Evolutionary conservation across 2,113 vertebrate species (phyloP), one percentile per base, ranked within the genome.

Genomic region (Himantopus leucocephalus): DNA sequence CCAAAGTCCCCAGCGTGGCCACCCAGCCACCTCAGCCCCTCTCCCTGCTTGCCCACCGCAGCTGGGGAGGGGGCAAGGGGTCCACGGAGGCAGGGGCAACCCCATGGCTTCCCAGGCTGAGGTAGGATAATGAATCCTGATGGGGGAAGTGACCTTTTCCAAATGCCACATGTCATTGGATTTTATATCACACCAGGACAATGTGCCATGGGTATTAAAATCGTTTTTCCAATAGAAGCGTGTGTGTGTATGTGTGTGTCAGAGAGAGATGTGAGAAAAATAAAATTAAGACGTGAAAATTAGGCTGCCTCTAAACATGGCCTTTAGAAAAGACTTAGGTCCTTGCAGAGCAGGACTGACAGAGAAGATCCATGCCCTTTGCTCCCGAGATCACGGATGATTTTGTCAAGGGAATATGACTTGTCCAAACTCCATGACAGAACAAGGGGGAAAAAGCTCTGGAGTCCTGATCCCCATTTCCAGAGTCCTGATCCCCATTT

Each of bases 91-190:
- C 15, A 84, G 91, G 81, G 85, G 82, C 88, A 94, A 96, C 91
- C 89, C 92, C 85, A 67, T 94, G 74, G 91, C 96, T 98, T 37
- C 77, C 96, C 90, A 94, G 97, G 95, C 96, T 98, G 97, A 97
- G 96, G 97, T 95, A 97, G 96, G 96, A 98, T 98, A 98, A 98
- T 98, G 98, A 98, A 98, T 98, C 98, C 98, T 98, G 99, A 99
- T 98, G 98, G 99, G 98, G 98, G 98, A 98, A 97, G 97, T 99
- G 99, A 99, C 99, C 99, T 99, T 99, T 99, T 99, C 98, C 99
- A 99, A 99, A 99, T 99, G 99, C 99, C 99, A 99, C 99, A 99
- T 99, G 99, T 99, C 99, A 99, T 98, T 98, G 98, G 99, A 99
- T 99, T 99, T 99, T 99, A 99, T 99, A 99, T 99, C 99, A 99